Base-by-base conservation (phyloP, 2,888 invertebrate genomes). In the Aromia moschata region DNA sequence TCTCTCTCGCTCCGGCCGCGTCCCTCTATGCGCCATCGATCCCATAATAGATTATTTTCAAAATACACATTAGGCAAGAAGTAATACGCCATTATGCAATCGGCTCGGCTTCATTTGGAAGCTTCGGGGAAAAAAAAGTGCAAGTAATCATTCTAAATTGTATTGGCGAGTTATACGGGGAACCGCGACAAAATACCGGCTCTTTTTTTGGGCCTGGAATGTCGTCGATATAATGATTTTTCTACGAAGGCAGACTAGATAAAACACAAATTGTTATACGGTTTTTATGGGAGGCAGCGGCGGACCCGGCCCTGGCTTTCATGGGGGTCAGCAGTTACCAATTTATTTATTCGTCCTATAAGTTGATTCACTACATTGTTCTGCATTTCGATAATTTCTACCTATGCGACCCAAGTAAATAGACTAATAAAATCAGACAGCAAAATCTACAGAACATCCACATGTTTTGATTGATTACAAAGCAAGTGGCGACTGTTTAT, bases 101-200 rank as follows among this genome's bases (percentile, higher is more conserved):
- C 40, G 41, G 30, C 16, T 38, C 25, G 52, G 16, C 41, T 52
- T 41, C n/a, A 41, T 52, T 52, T 15, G 40, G 52, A 10, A 20
- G 7, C 40, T 18, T 52, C 25, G 30, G 11, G n/a, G n/a, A n/a
- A 52, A 62, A 55, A 61, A 65, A 62, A 49, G 46, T 64, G 66
- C 66, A 66, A 66, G 66, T 66, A 66, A 66, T 61, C 56, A 9
- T 62, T 60, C 54, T 62, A 64, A 63, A 63, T 66, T 61, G 58
- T 61, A 65, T 45, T 40, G 51, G 31, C 30, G 31, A 40, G 18
- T n/a, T n/a, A 16, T 52, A 30, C 52, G 40, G 38, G 38, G 49
- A 38, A 49, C 49, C 20, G 40, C 52, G 52, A 52, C 52, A 52
- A 30, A 41, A 52, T 41, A 31, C 30, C 41, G 31, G 16, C 30